Percentiles rank a stretch among this genome's conserved stretches.
These are phyloP conservation scores for Drosophila lacicola DNA, from an alignment of 2,888 invertebrate genomes.

Conservation along the genomic window DNA sequence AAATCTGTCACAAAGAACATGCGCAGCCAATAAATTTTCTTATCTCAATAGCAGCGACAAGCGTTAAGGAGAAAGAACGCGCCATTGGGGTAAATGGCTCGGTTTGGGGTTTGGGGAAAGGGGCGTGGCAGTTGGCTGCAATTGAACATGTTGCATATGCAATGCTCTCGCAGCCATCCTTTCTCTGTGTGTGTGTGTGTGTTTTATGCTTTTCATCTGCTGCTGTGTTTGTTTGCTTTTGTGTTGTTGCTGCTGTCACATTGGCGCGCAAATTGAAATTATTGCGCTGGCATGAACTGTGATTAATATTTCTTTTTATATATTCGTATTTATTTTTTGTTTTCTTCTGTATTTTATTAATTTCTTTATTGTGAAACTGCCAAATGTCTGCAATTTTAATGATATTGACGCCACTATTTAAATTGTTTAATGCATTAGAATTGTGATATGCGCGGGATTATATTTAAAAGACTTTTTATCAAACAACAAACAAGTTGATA, in stretches of 20 bases:
- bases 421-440: conserved; percentile 35
- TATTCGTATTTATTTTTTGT: conserved; percentile 23
- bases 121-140: conserved; percentile 52
- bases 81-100: neutral
- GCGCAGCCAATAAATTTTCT: conserved; percentile 81
- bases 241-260: conserved; percentile 64
- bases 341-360: conserved; percentile 16
- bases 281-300: conserved; percentile 63
- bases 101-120: conserved; percentile 9
- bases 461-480: neutral
- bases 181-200: conserved; percentile 8
- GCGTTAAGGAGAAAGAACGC: conserved; percentile 66
- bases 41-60: conserved; percentile 82
- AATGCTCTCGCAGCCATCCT: conserved; percentile 35
- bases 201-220: conserved; percentile 62
- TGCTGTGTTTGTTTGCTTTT: conserved; percentile 54
- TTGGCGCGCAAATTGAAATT: conserved; percentile 77
- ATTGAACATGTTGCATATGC: conserved; percentile 77
- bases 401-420: conserved; percentile 11
- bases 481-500: neutral
- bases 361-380: conserved; percentile 10
- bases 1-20: conserved; percentile 82
- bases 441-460: neutral
- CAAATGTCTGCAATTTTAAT: conserved; percentile 4
- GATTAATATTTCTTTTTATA: conserved; percentile 68